phyloP scores from a whole-genome alignment of 1,140 invertebrate genomes.

The Danaus plexippus region DNA sequence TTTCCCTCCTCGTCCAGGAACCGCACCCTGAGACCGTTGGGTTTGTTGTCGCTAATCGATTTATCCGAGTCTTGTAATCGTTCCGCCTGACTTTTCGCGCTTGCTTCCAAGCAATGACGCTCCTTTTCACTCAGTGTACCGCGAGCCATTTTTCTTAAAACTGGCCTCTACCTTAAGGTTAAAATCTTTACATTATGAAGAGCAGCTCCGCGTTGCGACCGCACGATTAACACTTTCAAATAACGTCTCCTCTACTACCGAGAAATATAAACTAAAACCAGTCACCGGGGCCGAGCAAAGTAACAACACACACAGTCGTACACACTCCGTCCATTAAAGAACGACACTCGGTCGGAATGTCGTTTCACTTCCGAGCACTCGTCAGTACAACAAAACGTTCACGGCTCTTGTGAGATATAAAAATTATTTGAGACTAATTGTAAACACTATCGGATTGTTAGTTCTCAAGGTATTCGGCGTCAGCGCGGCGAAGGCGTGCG shows the following conservation, averaged over 20 bases:
- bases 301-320: conserved; percentile 56
- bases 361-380: conserved; percentile 48
- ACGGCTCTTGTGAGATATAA: conserved; percentile 24
- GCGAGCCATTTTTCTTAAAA: conserved; percentile 52
- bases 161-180: conserved; percentile 16
- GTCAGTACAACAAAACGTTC: conserved; percentile 18
- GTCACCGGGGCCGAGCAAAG: conserved; percentile 42
- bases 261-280: conserved; percentile 37
- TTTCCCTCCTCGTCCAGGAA: conserved; percentile 67
- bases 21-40: conserved; percentile 53
- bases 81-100: conserved; percentile 50
- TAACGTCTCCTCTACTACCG: conserved; percentile 19
- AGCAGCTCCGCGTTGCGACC: conserved; percentile 12
- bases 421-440: conserved; percentile 33
- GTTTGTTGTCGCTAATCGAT: conserved; percentile 37
- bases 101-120: conserved; percentile 50
- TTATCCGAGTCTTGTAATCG: conserved; percentile 51
- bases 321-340: conserved; percentile 60
- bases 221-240: conserved; percentile 6
- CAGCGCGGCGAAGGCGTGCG: conserved; percentile 25
- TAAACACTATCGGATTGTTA: conserved; percentile 13
- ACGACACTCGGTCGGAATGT: conserved; percentile 69
- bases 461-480: too few relatives aligned
- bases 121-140: conserved; percentile 59
- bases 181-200: conserved; percentile 47